Percentiles rank a stretch among this genome's conserved stretches.
phyloP scores from a whole-genome alignment of 2,888 invertebrate species.

The Andrena dorsata region DNA sequence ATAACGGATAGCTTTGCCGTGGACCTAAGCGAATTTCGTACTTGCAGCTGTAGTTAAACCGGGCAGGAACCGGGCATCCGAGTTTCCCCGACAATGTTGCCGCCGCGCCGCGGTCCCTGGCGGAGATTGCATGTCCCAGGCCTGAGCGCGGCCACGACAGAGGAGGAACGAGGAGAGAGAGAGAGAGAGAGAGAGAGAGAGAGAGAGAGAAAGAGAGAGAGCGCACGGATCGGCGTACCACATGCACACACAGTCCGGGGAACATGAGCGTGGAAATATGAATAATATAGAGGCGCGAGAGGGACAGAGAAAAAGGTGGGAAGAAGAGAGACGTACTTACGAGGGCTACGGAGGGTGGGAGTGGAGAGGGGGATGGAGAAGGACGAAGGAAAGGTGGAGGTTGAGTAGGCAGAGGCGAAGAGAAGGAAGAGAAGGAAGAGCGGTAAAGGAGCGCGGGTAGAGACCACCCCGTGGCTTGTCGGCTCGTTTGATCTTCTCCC shows the following conservation, averaged over 20 bases:
- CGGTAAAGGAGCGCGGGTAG: slow-evolving; percentile 79
- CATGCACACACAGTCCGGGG: slow-evolving; percentile 52
- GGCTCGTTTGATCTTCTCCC: slow-evolving; percentile 84
- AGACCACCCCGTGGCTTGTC: slow-evolving; percentile 85
- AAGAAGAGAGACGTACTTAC: slow-evolving; percentile 28
- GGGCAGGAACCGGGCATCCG: background rate
- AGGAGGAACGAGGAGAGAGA: slow-evolving; percentile 24
- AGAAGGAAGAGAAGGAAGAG: slow-evolving; percentile 66
- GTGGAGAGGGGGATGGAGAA: slow-evolving; percentile 56
- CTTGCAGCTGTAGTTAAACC: slow-evolving; percentile 8
- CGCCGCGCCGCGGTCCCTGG: slow-evolving; percentile 42
- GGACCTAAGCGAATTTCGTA: slow-evolving; percentile 38
- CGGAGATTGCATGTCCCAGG: slow-evolving; percentile 58
- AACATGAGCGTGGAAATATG: slow-evolving; percentile 79
- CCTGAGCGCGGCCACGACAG: slow-evolving; percentile 59
- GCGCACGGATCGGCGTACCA: slow-evolving; percentile 60
- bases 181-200: slow-evolving; percentile 59
- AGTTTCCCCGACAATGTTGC: slow-evolving; percentile 59
- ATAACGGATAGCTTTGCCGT: slow-evolving; percentile 2
- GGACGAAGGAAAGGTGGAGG: slow-evolving; percentile 59
- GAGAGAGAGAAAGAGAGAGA: slow-evolving; percentile 49
- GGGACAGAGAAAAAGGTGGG: slow-evolving; percentile 27
- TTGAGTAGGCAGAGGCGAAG: slow-evolving; percentile 64
- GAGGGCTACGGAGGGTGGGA: slow-evolving; percentile 59
- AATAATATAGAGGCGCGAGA: slow-evolving; percentile 79